phyloP scores from a whole-genome alignment of 2,888 invertebrate genomes.

The Tiphia femorata region DNA sequence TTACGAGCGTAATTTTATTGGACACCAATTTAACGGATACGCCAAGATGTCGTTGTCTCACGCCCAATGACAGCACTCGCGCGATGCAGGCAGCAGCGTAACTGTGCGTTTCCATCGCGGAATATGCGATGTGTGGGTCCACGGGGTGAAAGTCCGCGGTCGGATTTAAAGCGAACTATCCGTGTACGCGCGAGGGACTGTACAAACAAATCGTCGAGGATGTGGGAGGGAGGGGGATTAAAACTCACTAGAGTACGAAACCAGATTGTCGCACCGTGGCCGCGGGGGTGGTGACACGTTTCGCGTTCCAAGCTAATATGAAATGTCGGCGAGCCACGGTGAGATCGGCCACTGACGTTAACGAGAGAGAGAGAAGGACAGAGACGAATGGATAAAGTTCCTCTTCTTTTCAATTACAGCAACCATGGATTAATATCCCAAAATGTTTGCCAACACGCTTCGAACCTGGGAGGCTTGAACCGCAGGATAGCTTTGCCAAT shows the following conservation, averaged over 20 bases:
- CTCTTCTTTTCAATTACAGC: no score
- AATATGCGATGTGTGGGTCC: conserved; percentile 9
- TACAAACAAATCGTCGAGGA: conserved; percentile 16
- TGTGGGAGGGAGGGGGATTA: neutral
- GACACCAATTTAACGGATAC: no score
- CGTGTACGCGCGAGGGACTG: neutral
- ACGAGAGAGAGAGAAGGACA: no score
- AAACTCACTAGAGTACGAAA: conserved; percentile 13
- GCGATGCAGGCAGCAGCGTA: no score
- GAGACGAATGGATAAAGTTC: no score
- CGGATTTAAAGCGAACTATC: conserved; percentile 19
- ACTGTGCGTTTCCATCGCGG: no score
- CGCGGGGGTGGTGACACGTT: conserved; percentile 1
- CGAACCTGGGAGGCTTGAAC: neutral
- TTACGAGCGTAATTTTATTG: no score
- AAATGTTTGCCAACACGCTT: no score
- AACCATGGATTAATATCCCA: no score
- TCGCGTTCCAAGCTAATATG: neutral
- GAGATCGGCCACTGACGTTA: no score
- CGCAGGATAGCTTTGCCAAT: neutral
- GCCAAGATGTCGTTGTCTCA: no score
- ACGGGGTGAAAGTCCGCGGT: conserved; percentile 24
- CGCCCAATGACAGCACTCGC: no score
- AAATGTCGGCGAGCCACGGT: neutral
- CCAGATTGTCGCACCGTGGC: conserved; percentile 23